phyloP scores from a whole-genome alignment of 2,113 vertebrate genomes.

The Sterna hirundo region DNA sequence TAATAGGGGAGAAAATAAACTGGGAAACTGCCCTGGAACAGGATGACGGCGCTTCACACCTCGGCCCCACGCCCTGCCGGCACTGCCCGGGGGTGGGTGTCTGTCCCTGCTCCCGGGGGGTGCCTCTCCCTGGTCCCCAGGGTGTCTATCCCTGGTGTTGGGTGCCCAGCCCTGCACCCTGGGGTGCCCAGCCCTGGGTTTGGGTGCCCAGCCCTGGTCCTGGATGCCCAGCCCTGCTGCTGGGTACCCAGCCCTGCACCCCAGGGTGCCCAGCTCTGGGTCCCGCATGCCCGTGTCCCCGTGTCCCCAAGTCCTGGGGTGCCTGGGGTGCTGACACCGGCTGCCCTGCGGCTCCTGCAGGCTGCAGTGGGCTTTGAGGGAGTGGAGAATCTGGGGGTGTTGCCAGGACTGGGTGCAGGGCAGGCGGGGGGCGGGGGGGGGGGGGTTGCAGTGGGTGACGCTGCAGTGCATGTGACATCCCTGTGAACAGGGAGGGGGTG shows the following conservation, averaged over 20 bases:
- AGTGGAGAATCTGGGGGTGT: not conserved
- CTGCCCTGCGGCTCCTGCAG: not conserved
- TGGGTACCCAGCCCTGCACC: not conserved
- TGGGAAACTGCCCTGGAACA: conserved; percentile 37
- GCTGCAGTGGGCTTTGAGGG: not conserved
- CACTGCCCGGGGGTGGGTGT: not conserved
- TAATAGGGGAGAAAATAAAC: conserved; percentile 51
- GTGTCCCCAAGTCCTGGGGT: not conserved
- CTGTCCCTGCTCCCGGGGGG: not conserved
- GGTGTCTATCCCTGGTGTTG: not conserved
- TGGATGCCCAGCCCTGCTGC: too few relatives aligned
- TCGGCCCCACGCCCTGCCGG: not conserved
- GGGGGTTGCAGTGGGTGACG: not conserved
- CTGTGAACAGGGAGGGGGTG: rapidly evolving
- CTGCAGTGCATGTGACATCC: rapidly evolving
- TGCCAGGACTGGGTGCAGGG: not conserved
- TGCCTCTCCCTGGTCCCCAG: not conserved
- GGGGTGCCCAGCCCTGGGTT: not conserved
- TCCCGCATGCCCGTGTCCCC: not conserved
- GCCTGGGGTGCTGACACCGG: rapidly evolving
- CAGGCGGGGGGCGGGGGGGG: too few relatives aligned
- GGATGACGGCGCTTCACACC: not conserved
- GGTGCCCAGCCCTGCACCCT: not conserved
- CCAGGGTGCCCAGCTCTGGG: not conserved
- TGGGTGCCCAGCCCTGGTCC: not conserved